These are phyloP conservation scores for Tribolium madens DNA, from an alignment of 1,140 invertebrate species.

Conservation along the genomic window DNA sequence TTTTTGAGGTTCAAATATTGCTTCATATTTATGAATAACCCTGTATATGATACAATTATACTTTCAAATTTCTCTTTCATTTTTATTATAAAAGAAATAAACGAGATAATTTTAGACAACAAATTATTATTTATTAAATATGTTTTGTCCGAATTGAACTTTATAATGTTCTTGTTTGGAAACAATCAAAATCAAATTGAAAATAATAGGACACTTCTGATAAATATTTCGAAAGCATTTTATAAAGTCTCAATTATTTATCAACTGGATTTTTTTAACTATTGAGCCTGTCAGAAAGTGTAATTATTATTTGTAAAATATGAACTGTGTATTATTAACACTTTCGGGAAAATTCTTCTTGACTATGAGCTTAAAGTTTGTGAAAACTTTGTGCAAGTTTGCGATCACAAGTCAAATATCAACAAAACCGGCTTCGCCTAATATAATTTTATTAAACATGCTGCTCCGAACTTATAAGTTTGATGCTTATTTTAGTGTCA, in stretches of 20 bases:
- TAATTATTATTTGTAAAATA: too few relatives aligned
- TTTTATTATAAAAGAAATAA: too few relatives aligned
- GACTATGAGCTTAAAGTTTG: background rate
- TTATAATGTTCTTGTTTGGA: background rate
- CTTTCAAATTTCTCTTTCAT: background rate
- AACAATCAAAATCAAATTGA: too few relatives aligned
- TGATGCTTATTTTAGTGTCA: background rate
- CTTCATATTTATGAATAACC: too few relatives aligned
- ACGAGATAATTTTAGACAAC: too few relatives aligned
- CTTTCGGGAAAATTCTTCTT: background rate
- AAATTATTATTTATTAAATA: background rate
- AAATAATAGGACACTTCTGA: too few relatives aligned
- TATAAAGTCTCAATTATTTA: too few relatives aligned
- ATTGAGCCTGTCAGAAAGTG: too few relatives aligned
- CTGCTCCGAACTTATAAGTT: background rate
- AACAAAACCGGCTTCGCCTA: constrained; percentile 1
- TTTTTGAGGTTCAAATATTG: too few relatives aligned
- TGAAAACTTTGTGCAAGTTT: background rate
- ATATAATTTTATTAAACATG: constrained; percentile 5
- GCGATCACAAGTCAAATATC: background rate
- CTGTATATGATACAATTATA: background rate
- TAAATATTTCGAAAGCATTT: too few relatives aligned
- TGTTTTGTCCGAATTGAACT: background rate
- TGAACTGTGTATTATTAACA: background rate
- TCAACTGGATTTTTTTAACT: too few relatives aligned